Evolutionary conservation across 2,797 vertebrate species (phyloP), one percentile per base, ranked within the genome.

Genomic region (Menidia menidia): DNA sequence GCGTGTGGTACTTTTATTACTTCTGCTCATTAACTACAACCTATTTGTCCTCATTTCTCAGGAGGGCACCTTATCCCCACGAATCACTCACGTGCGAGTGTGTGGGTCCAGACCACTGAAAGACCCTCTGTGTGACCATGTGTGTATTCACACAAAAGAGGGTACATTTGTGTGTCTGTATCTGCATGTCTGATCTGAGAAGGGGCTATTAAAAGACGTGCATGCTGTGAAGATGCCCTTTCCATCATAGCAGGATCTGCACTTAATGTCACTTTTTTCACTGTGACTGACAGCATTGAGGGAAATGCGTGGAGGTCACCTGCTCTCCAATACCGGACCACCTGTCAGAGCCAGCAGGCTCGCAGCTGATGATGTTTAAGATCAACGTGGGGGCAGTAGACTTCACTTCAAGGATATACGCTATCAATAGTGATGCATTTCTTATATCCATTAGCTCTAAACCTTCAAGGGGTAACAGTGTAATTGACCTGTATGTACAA

Each of bases 171-270:
- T 45, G 51, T 83, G 67, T 65, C 64, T 75, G 64, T 71, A 33
- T 69, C 75, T 82, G 67, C n/a, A 64, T 51, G 63, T 76, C 69
- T 81, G 75, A 75, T 84, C 81, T 51, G 57, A 16, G 69, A 12
- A 53, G 80, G 57, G 71, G 73, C 81, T 81, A 87, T 90, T 88
- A 87, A 88, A 84, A 81, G 85, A 77, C 66, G 56, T 70, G 56
- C 92, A 85, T 75, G 88, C 84, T 89, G 89, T 78, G 87, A 83
- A 69, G 55, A 69, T 89, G 89, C 80, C 88, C 89, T 92, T 92
- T 89, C 81, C 74, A 61, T 76, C 80, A 71, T 78, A 85, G 75
- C 66, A 60, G 80, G 85, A 85, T 81, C 68, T 63, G 72, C 68
- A 82, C 78, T 79, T 85, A 79, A 86, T 87, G 90, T 83, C 89